phyloP scores from a whole-genome alignment of 2,113 vertebrate genomes.

The Strigops habroptila region DNA sequence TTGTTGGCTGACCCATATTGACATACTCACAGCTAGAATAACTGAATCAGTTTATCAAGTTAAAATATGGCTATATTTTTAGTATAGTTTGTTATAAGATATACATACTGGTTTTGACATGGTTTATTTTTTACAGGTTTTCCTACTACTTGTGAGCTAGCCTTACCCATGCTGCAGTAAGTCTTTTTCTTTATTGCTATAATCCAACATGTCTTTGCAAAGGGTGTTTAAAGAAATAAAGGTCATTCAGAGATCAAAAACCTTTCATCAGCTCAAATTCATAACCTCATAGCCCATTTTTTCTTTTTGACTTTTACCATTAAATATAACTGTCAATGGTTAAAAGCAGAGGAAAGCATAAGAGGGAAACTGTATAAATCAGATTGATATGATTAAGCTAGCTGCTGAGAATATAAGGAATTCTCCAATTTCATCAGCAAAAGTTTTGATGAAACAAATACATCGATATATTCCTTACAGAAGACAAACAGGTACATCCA shows the following conservation, averaged over 20 bases:
- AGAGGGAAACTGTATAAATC: neutral
- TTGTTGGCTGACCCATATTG: neutral
- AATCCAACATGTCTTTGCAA: neutral
- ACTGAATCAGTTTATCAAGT: neutral
- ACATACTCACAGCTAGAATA: neutral
- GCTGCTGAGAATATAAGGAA: neutral
- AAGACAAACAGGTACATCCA: conserved; percentile 58
- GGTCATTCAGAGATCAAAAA: neutral
- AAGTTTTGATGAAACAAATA: neutral
- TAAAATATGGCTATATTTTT: neutral
- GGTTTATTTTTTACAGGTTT: neutral
- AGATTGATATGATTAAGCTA: neutral
- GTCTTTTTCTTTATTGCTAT: neutral
- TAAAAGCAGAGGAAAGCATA: neutral
- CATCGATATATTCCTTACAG: neutral
- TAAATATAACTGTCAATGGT: neutral
- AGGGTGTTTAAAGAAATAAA: neutral
- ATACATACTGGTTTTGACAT: rapidly evolving
- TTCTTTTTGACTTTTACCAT: neutral
- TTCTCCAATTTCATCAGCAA: neutral
- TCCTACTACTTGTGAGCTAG: neutral
- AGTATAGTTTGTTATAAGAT: neutral
- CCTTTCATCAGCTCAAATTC: neutral
- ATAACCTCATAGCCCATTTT: neutral
- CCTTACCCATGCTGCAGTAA: neutral